These are phyloP conservation scores for Pterocles gutturalis DNA, from an alignment of 2,113 vertebrate species.

Conservation along the genomic window DNA sequence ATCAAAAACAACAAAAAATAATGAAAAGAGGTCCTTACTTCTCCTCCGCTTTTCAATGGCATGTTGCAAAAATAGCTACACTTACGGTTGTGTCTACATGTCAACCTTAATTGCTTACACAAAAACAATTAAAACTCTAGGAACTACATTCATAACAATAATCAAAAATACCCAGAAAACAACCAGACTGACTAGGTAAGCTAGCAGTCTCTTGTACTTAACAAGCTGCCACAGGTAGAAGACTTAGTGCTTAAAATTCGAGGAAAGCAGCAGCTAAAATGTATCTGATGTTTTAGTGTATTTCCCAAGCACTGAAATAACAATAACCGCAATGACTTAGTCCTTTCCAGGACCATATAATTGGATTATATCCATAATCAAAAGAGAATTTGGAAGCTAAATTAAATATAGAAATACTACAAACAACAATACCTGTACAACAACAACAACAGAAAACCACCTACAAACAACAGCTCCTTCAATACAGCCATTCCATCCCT, in stretches of 20 bases:
- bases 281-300: background rate
- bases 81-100: rapidly evolving
- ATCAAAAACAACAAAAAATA: background rate
- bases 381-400: background rate
- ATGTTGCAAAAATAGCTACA: background rate
- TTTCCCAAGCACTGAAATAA: background rate
- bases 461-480: background rate
- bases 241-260: background rate
- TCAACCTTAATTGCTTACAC: background rate
- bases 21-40: background rate
- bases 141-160: background rate
- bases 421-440: background rate
- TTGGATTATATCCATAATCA: background rate
- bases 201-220: background rate
- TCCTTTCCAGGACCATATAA: background rate
- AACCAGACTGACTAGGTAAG: background rate
- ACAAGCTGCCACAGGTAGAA: background rate
- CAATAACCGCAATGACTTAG: background rate
- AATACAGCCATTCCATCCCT: background rate
- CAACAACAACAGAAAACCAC: no score
- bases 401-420: background rate
- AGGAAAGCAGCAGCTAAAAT: background rate
- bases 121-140: background rate
- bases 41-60: background rate
- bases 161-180: background rate